These are phyloP conservation scores for Varanus salvator DNA, from an alignment of 2,113 vertebrate species.

Conservation along the genomic window DNA sequence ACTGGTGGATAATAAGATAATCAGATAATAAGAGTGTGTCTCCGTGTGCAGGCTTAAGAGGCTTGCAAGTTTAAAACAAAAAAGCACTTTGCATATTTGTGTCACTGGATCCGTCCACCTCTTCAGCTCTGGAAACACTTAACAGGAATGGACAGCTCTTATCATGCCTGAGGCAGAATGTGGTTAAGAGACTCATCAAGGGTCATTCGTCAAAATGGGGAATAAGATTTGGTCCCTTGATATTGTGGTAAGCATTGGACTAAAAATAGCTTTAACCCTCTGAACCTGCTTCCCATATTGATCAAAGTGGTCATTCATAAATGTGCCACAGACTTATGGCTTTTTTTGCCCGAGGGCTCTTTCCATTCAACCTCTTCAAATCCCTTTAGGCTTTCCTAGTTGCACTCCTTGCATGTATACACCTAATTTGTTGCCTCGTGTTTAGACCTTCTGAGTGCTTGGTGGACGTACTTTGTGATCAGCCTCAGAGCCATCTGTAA, in stretches of 20 bases:
- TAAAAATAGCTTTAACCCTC: slow-evolving; percentile 7
- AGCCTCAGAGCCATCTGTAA: background rate
- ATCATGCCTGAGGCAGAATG: background rate
- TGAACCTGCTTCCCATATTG: background rate
- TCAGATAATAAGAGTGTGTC: background rate
- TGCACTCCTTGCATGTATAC: background rate
- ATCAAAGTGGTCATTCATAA: slow-evolving; percentile 3
- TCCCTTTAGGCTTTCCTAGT: background rate
- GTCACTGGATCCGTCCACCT: background rate
- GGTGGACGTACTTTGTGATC: background rate
- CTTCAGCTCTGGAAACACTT: slow-evolving; percentile 8
- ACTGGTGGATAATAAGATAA: background rate
- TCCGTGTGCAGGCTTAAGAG: background rate
- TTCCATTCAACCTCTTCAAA: slow-evolving; percentile 3
- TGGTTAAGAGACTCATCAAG: background rate
- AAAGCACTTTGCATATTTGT: background rate
- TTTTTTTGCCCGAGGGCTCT: slow-evolving; percentile 12
- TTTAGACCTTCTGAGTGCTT: background rate
- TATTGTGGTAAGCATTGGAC: background rate
- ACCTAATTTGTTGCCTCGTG: background rate
- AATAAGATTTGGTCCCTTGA: background rate
- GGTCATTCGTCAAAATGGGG: background rate
- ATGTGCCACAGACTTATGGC: background rate
- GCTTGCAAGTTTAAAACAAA: background rate
- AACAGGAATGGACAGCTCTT: background rate